Evolutionary conservation across 2,797 vertebrate species (phyloP).

Genomic region (Acanthornis magna): DNA sequence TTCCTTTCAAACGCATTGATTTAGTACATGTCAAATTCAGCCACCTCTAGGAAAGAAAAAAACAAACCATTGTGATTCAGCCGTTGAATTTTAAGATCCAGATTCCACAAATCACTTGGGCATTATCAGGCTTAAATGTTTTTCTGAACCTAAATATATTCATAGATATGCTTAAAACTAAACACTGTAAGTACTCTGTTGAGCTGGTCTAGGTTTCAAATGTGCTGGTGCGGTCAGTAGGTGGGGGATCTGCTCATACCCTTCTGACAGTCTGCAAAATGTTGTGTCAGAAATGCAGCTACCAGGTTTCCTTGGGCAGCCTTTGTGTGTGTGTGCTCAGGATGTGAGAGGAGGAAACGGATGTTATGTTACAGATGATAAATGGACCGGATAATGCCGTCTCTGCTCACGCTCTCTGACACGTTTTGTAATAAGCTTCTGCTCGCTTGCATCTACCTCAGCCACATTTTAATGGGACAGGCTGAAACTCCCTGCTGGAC

Average conservation of each 20-base stretch:
- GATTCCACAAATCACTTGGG: neutral
- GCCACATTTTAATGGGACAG: neutral
- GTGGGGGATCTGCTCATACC: neutral
- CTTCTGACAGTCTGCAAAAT: neutral
- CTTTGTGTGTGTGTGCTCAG: neutral
- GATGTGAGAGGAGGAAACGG: neutral
- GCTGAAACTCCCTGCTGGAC: neutral
- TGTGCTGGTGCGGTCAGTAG: accelerated
- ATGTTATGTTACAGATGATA: neutral
- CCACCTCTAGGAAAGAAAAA: neutral
- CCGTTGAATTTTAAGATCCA: neutral
- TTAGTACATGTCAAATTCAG: neutral
- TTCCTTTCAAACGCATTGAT: neutral
- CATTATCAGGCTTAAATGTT: neutral
- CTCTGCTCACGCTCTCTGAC: neutral
- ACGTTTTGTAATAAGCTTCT: neutral
- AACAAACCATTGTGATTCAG: neutral
- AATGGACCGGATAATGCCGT: accelerated
- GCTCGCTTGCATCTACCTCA: neutral
- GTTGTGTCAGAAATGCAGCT: neutral
- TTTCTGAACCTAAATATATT: neutral
- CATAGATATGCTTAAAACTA: neutral
- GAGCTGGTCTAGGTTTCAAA: accelerated
- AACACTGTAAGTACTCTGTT: neutral
- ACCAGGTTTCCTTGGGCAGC: neutral